phyloP scores from a whole-genome alignment of 2,113 vertebrate genomes.

The Laticauda colubrina region DNA sequence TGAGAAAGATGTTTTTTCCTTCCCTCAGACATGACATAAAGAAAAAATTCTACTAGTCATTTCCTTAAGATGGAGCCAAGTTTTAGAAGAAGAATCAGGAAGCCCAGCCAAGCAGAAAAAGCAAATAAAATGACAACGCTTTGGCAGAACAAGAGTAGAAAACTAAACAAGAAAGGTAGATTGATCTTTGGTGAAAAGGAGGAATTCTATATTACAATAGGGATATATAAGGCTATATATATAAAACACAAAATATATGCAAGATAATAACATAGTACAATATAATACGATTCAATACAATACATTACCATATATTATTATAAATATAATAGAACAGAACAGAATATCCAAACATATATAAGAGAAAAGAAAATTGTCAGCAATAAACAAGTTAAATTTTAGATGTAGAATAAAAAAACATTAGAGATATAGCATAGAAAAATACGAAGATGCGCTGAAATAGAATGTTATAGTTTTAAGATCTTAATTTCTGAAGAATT shows the following conservation, averaged over 20 bases:
- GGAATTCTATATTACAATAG: neutral
- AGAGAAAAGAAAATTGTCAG: neutral
- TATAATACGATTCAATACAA: too few relatives aligned
- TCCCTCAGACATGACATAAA: neutral
- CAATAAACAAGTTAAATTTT: neutral
- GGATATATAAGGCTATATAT: neutral
- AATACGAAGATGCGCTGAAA: neutral
- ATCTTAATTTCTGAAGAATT: neutral
- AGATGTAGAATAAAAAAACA: neutral
- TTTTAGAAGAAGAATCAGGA: neutral
- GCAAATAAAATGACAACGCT: neutral
- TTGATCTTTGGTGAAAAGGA: neutral
- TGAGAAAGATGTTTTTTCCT: neutral
- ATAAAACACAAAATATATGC: too few relatives aligned
- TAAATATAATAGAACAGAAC: too few relatives aligned
- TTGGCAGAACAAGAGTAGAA: neutral
- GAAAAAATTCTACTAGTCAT: neutral
- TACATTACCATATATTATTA: too few relatives aligned
- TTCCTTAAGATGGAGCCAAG: neutral
- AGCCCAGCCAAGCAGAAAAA: neutral
- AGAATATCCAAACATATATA: neutral
- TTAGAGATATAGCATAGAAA: neutral
- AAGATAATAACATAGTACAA: too few relatives aligned
- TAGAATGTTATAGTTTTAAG: neutral
- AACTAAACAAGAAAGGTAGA: neutral